phyloP scores from a whole-genome alignment of 1,140 invertebrate species.

The Leptopilina clavipes region DNA sequence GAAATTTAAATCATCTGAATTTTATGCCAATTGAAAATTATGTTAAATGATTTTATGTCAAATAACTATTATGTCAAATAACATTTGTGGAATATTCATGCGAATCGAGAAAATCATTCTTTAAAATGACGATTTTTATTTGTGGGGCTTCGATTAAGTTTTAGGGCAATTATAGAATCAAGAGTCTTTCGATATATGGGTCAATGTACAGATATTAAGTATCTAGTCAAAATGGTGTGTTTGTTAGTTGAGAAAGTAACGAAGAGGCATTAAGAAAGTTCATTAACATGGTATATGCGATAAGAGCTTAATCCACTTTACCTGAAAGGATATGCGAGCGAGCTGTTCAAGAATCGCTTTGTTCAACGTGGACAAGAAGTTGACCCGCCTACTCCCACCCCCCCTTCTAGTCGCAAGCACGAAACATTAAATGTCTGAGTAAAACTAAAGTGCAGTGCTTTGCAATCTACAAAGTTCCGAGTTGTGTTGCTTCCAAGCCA shows the following conservation, averaged over 20 bases:
- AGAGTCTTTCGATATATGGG: not conserved
- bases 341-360: constrained; percentile 36
- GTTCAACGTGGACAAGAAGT: not conserved
- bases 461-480: constrained; percentile 10
- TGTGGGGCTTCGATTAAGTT: no score
- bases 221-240: not conserved
- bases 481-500: constrained; percentile 1
- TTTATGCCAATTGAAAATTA: no score
- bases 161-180: no score
- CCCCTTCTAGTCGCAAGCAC: not conserved
- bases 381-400: not conserved
- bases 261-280: constrained; percentile 43
- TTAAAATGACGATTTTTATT: no score
- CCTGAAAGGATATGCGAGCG: constrained; percentile 43
- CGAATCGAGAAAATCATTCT: no score
- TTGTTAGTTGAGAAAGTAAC: not conserved
- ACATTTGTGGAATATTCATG: no score
- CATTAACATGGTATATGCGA: constrained; percentile 47
- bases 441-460: constrained; percentile 12
- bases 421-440: constrained; percentile 20
- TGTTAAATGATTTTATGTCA: no score
- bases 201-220: not conserved
- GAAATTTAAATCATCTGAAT: no score
- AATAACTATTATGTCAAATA: no score
- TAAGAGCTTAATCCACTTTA: constrained; percentile 46